Base-by-base conservation (phyloP, 2,888 invertebrate genomes). In the Sminthurinus aureus region DNA sequence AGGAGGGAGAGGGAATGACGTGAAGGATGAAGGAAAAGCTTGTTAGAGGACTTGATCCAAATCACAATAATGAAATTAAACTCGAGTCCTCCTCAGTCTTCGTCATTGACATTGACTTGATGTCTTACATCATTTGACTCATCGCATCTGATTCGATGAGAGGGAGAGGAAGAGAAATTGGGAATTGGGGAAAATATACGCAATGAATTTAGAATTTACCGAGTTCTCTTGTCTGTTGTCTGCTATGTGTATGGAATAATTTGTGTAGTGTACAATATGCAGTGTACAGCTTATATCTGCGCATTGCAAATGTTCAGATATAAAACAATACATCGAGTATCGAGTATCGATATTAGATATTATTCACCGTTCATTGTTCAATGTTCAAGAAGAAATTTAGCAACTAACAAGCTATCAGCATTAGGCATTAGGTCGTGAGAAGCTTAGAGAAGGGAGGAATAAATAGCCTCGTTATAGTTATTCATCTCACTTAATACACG, bases 31-130 rank as follows among this genome's bases (percentile, higher is more conserved):
- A 75, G 75, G 75, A 52, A 75, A 76, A 76, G 76, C 76, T 76
- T 22, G 58, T 76, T 52, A 76, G 76, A 58, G 52, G 13, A n/a
- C 58, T 52, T 76, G 76, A 76, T 52, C 76, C 76, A 76, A 76
- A 76, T 76, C 76, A n/a, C 51, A 76, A 76, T 76, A 76, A 76
- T 76, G 58, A 76, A 52, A 76, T 75, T 75, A 75, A 50, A 75
- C n/a, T 50, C 75, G 3, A 75, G 52, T 76, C 6, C 22, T 24
- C 52, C 13, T 76, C 76, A 50, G 20, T 12, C 15, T 22, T 76
- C 58, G 58, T 52, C 76, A 76, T 38, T 38, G 38, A 38, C 38
- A 38, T 38, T 38, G 3, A n/a, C n/a, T n/a, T n/a, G 3, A 50
- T 76, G 76, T 52, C 76, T 76, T 22, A 6, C 58, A 58, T 76